Evolutionary conservation across 2,113 vertebrate genomes (phyloP), one percentile per base, ranked within the genome.

Genomic region (Corydoras sp.): DNA sequence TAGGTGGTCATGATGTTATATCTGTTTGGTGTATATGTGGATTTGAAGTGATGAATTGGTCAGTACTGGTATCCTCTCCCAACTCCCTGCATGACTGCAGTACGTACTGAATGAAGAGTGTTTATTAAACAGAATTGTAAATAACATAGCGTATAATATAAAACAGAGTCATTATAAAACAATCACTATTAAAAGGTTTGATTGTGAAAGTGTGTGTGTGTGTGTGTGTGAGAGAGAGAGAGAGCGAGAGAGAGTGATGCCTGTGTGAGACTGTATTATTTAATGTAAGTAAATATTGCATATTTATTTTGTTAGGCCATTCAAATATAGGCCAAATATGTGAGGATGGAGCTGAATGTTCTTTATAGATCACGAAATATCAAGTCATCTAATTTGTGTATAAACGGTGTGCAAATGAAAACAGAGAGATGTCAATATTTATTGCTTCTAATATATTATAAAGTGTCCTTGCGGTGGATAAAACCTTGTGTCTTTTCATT

Each of bases 351-450:
- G 32, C 51, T 76, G 69, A 60, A 71, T 72, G 73, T 75, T 70
- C 70, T 72, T 61, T 55, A 24, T 72, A 43, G 69, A 72, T 63
- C 14, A 70, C 64, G 31, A 60, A 61, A 72, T 75, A 76, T 62
- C 55, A 73, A 72, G 62, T 72, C 66, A 53, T 72, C 4, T 77
- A 62, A 84, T 86, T 83, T 82, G 83, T 86, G 81, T 83, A 78
- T 79, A 86, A 85, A 86, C 69, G 63, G 68, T 87, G 84, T 87
- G 79, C 80, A 43, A 24, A 24, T 24, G 2, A 24, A 24, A 85
- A 87, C 74, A 80, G 83, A 85, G 81, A 82, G 83, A 87, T 84
- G 84, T 89, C 83, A 88, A 86, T 90, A 91, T 89, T 90, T 89
- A 91, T 88, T 90, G 89, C 86, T 87, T 81, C 86, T 82, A 87